These are phyloP conservation scores for Tauraco erythrolophus DNA, from an alignment of 2,113 vertebrate species.

Conservation along the genomic window DNA sequence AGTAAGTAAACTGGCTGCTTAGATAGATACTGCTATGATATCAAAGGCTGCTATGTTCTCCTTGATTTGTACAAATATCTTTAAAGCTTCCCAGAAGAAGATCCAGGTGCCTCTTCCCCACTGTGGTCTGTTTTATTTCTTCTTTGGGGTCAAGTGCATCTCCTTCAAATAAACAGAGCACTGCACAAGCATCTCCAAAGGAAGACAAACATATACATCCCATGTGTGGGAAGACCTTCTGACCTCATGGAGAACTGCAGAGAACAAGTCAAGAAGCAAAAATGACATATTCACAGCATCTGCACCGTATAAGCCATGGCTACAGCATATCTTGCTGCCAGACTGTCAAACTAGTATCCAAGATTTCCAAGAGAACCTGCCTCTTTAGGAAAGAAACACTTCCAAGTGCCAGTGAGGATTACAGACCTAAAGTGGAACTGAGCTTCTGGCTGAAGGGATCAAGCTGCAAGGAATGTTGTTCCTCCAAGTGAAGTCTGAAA, in stretches of 20 bases:
- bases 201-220: neutral
- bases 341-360: neutral
- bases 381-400: neutral
- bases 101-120: neutral
- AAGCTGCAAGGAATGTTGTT: neutral
- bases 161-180: neutral
- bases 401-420: neutral
- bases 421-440: neutral
- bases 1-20: neutral
- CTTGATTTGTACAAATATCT: neutral
- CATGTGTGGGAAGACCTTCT: neutral
- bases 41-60: neutral
- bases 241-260: neutral
- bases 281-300: neutral
- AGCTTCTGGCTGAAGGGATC: neutral
- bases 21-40: neutral
- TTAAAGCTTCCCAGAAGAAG: neutral
- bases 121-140: neutral
- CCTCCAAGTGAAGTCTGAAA: neutral
- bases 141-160: neutral
- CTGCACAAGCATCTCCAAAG: neutral
- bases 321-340: neutral
- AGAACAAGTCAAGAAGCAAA: neutral
- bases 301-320: neutral
- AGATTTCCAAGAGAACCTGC: neutral